Evolutionary conservation across 2,888 invertebrate genomes (phyloP).

Genomic region (Sussaba pulchella): DNA sequence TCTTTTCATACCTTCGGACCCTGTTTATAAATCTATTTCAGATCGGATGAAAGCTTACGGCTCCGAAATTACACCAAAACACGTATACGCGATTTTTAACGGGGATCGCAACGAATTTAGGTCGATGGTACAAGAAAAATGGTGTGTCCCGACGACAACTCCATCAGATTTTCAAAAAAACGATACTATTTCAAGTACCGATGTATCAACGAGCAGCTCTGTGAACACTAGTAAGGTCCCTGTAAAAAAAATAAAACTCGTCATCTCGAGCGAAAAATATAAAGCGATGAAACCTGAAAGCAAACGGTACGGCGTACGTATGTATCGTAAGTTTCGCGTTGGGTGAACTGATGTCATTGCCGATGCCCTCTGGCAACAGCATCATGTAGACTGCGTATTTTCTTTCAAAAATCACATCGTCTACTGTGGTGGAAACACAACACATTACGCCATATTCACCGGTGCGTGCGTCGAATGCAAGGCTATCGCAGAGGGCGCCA

Average conservation of each 20-base stretch:
- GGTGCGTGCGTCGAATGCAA: too few relatives aligned
- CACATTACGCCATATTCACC: too few relatives aligned
- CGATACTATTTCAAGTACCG: neutral
- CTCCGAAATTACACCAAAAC: constrained; percentile 43
- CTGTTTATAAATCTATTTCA: constrained; percentile 37
- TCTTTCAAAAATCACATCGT: neutral
- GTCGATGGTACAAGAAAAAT: constrained; percentile 1
- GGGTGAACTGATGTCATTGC: constrained; percentile 59
- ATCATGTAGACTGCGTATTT: constrained; percentile 46
- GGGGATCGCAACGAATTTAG: constrained; percentile 36
- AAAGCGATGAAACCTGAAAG: constrained; percentile 31
- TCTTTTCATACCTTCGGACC: constrained; percentile 26
- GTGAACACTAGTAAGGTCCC: too few relatives aligned
- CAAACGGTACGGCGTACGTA: constrained; percentile 36
- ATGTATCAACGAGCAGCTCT: neutral
- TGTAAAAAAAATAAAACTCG: constrained; percentile 19
- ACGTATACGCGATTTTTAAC: constrained; percentile 55
- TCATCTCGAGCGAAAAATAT: constrained; percentile 54
- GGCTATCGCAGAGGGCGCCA: too few relatives aligned
- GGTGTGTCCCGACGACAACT: too few relatives aligned
- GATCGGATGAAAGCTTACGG: constrained; percentile 44
- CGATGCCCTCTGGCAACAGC: constrained; percentile 51
- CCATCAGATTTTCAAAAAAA: too few relatives aligned
- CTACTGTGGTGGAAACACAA: too few relatives aligned
- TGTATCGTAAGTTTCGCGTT: constrained; percentile 53